Evolutionary conservation across 1,140 invertebrate genomes (phyloP).

Genomic region (Cepaea nemoralis): DNA sequence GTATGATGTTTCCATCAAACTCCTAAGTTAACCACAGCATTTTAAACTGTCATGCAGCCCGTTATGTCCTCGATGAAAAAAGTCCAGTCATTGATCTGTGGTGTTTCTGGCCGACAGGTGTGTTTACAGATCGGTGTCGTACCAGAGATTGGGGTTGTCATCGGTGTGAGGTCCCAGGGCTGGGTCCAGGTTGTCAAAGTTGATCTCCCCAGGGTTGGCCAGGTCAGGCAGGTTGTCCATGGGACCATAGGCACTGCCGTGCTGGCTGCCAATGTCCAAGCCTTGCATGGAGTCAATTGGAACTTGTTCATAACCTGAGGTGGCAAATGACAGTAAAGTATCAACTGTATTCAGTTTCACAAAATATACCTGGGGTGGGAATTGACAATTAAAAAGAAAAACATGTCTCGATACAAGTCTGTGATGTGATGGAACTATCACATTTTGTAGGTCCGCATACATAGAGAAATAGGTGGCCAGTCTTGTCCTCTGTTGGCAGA

Average conservation of each 20-base stretch:
- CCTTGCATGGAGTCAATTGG: conserved; percentile 97
- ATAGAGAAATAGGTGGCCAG: too few relatives aligned
- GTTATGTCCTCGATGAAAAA: neutral
- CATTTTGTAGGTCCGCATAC: too few relatives aligned
- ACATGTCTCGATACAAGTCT: too few relatives aligned
- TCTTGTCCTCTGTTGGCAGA: too few relatives aligned
- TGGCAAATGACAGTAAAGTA: too few relatives aligned
- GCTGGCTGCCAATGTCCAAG: conserved; percentile 86
- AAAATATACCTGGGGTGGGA: too few relatives aligned
- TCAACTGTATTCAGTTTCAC: too few relatives aligned
- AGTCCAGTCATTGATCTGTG: neutral
- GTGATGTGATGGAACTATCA: too few relatives aligned
- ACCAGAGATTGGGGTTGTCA: conserved; percentile 93
- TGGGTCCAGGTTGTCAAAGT: conserved; percentile 84
- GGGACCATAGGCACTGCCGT: conserved; percentile 78
- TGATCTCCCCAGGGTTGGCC: conserved; percentile 79
- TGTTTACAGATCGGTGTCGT: conserved; percentile 92
- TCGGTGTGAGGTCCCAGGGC: conserved; percentile 79
- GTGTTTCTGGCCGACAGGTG: neutral
- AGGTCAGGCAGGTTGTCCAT: conserved; percentile 89
- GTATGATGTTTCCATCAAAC: too few relatives aligned
- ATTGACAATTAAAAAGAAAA: too few relatives aligned
- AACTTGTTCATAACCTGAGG: conserved; percentile 92
- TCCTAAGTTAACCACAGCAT: neutral
- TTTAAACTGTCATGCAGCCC: neutral